phyloP scores from a whole-genome alignment of 2,888 invertebrate genomes.

The Sinodicranocentrus sp. region DNA sequence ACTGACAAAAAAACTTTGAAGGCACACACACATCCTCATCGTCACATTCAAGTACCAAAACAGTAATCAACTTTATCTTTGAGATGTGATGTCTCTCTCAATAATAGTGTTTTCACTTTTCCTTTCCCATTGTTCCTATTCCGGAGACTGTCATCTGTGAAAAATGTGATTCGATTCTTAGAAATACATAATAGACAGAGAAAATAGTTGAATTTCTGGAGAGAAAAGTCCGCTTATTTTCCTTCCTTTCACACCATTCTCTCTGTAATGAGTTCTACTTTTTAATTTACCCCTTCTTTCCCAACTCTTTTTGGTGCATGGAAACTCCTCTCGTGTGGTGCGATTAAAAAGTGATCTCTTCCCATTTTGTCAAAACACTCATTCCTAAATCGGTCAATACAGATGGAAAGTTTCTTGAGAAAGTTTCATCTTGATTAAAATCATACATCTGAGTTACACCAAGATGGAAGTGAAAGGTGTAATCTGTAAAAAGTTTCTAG shows the following conservation, averaged over 20 bases:
- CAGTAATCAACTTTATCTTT: constrained; percentile 54
- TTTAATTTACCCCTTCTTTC: background rate
- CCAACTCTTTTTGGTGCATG: background rate
- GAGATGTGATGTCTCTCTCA: background rate
- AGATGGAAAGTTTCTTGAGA: too few relatives aligned
- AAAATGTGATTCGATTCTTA: constrained; percentile 36
- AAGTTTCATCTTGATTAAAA: too few relatives aligned
- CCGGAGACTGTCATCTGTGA: constrained; percentile 50
- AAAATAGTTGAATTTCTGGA: background rate
- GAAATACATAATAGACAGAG: background rate
- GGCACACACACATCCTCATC: constrained; percentile 7
- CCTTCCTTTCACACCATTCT: constrained; percentile 26
- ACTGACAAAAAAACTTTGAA: constrained; percentile 34
- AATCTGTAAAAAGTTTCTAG: too few relatives aligned
- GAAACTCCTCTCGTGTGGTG: too few relatives aligned
- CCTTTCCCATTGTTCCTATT: constrained; percentile 2
- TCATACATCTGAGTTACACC: too few relatives aligned
- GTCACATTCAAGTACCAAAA: constrained; percentile 22
- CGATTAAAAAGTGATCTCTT: too few relatives aligned
- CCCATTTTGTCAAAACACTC: too few relatives aligned
- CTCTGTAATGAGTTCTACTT: constrained; percentile 18
- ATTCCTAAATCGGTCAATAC: too few relatives aligned
- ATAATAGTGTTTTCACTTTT: constrained; percentile 17
- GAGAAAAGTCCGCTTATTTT: constrained; percentile 12
- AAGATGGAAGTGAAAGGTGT: too few relatives aligned